Base-by-base conservation (phyloP, 2,888 invertebrate species). In the Caenorhabditis virilis region DNA sequence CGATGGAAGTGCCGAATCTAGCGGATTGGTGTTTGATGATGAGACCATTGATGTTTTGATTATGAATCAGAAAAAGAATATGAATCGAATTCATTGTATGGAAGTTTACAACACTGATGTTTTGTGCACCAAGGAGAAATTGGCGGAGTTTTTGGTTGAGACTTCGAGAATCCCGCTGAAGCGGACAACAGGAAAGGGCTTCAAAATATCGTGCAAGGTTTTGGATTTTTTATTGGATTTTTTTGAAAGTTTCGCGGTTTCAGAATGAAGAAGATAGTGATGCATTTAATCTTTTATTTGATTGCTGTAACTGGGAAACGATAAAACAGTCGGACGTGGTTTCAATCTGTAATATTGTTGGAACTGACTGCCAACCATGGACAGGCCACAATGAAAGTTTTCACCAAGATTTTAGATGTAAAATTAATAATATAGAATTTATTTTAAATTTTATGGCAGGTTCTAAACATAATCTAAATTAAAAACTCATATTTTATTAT, bases 91-190 rank as follows among this genome's bases (percentile, higher is more conserved):
- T 36, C 35, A 55, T 23, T 45, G 35, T 13, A 36, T 61, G 18
- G 61, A 61, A 39, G 4, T 61, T 7, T 61, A 46, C 51, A 61
- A 61, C 30, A 61, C 51, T 18, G 50, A 55, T 18, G 15, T 60
- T 1, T 30, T 41, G 2, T 39, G 53, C 9, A 38, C 49, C 0
- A 20, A 33, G 38, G 43, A 45, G 2, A 11, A 2, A 6, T 49
- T 60, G 49, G 45, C 23, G 2, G 6, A 39, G 1, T 27, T 20
- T 2, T n/a, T 54, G 22, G 25, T 33, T 5, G 20, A 6, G 13
- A 9, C 30, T 9, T 30, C 30, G 13, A 30, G 13, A 30, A 9
- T 30, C 6, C 30, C 30, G 30, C 7, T 30, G n/a, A n/a, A n/a
- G n/a, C n/a, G n/a, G n/a, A n/a, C n/a, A 30, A 9, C 30, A 30